Base-by-base conservation (phyloP, 2,113 vertebrate genomes). In the Rhinogobius similis region DNA sequence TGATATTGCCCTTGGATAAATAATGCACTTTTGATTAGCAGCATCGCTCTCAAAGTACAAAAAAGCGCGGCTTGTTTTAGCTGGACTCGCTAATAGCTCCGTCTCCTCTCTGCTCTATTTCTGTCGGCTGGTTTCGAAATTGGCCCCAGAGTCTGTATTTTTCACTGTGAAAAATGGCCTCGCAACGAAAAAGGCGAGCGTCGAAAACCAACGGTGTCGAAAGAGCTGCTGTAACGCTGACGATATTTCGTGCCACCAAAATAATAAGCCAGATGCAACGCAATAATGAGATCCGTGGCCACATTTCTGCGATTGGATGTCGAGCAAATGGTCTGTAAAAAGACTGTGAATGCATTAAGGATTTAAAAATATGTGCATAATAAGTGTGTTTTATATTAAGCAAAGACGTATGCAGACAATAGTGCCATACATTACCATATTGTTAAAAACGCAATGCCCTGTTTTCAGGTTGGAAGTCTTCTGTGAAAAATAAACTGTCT, bases 151-250 rank as follows among this genome's bases (percentile, higher is more conserved):
- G 66, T 39, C 62, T 50, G 20, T 77, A 80, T 66, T 73, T 64
- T 20, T 38, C 38, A 59, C 21, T n/a, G 68, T 62, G 18, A 10
- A 52, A 27, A 76, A 61, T 66, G 65, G 68, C 74, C 68, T 44
- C 3, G 2, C 29, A 69, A 74, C 70, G n/a, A n/a, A 69, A 66
- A 50, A 78, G 74, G 62, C 5, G 16, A 0, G 1, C 10, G 58
- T 61, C 44, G 62, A 81, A 77, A 79, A 73, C 55, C 53, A 50
- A 20, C 32, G 2, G 46, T 58, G 38, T 70, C 52, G 75, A 36
- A 21, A 9, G 32, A 55, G 36, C 77, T 72, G 73, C 73, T 74
- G 66, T 75, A 75, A 75, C 70, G 58, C 72, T 71, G 82, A 82
- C 58, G 62, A 80, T 76, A 82, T 55, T n/a, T 75, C 27, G 52